Evolutionary conservation across 2,888 invertebrate genomes (phyloP), one percentile per base, ranked within the genome.

Genomic region (Melieria crassipennis): DNA sequence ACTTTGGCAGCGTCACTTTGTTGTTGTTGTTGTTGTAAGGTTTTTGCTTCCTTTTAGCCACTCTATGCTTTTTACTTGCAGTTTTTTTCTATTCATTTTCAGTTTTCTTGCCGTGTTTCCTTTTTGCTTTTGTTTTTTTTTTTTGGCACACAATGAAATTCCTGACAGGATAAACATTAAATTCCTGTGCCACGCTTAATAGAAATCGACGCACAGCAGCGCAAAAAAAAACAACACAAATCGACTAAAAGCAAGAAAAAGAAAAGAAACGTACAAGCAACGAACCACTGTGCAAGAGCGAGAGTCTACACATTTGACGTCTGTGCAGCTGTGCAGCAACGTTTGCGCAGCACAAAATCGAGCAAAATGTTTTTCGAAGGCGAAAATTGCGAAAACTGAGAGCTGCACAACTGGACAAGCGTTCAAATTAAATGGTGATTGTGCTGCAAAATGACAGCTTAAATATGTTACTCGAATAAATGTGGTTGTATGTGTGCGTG

Each of bases 111-210:
- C 47, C 56, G 45, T 69, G 55, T 42, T 56, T 63, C 46, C 62
- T 68, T 47, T 52, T 52, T 30, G 46, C 62, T 9, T 67, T 60
- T 45, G 16, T 60, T 67, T 3, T 47, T 70, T 7, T 71, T 61
- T 42, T 50, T 50, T 11, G 43, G 46, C 64, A 69, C 61, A 65
- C 67, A 73, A 68, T 72, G 73, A 68, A 73, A 75, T 73, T 72
- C 73, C 69, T 69, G 73, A 73, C 73, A 76, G 69, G 65, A 75
- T 75, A 76, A 77, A 74, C 74, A 77, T 73, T 73, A 70, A 67
- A 72, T 70, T 69, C 71, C 66, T 58, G 46, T 42, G 65, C 69
- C 69, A 69, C 30, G 30, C 64, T 68, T 63, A 71, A 71, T 71
- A 50, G 58, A 48, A 47, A 56, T 9, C 46, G 47, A 16, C 16